These are phyloP conservation scores for Physocephala rufipes DNA, from an alignment of 2,888 invertebrate species.

Conservation along the genomic window DNA sequence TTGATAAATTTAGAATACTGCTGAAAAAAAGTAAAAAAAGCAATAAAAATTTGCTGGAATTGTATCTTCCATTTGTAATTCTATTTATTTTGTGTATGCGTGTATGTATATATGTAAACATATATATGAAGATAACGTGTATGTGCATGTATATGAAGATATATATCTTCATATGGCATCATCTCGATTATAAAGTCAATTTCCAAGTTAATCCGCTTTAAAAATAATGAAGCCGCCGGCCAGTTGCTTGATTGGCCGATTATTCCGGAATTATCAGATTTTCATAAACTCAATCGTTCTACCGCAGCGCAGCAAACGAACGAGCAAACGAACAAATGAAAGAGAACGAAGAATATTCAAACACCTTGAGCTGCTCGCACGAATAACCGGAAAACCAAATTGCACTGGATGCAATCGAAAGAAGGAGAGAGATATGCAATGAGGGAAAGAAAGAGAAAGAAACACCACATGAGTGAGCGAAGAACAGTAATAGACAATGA, in stretches of 20 bases:
- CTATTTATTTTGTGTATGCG: too few species aligned
- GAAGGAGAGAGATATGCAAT: background rate
- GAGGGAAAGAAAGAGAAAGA: too few species aligned
- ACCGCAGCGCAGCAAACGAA: background rate
- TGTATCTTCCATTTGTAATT: too few species aligned
- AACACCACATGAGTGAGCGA: too few species aligned
- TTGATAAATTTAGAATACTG: too few species aligned
- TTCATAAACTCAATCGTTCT: conserved; percentile 3
- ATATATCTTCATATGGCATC: background rate
- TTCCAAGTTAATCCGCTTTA: background rate
- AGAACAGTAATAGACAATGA: too few species aligned
- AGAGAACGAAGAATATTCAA: background rate
- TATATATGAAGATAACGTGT: too few species aligned
- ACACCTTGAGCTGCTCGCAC: conserved; percentile 13
- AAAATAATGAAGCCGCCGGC: background rate
- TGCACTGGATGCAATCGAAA: conserved; percentile 17
- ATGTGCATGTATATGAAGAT: too few species aligned
- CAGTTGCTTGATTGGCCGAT: conserved; percentile 5
- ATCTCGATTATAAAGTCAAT: background rate
- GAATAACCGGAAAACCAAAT: conserved; percentile 11
- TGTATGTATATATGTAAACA: too few species aligned
- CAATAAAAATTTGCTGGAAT: too few species aligned
- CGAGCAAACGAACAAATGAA: too few species aligned
- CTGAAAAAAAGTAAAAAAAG: too few species aligned
- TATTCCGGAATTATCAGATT: background rate